Base-by-base conservation (phyloP, 2,888 invertebrate species). In the Ectemnius cavifrons region DNA sequence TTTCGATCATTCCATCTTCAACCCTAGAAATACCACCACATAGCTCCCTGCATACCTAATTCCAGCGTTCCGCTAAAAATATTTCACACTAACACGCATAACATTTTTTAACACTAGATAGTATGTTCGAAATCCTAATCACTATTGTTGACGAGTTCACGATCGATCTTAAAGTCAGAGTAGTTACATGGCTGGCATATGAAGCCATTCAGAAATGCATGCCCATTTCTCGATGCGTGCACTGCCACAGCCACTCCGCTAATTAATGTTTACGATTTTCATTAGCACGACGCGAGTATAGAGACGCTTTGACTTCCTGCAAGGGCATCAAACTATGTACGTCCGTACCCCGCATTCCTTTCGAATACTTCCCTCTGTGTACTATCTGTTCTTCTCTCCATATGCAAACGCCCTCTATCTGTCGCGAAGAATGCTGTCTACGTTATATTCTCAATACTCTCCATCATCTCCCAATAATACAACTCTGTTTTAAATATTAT, bases 221-320 rank as follows among this genome's bases (percentile, higher is more conserved):
- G 62, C 46, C 52, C 59, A 82, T 84, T 80, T 80, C 78, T 65
- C 73, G 74, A 67, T 84, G 77, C 73, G 77, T 67, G 73, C 77
- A 73, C 79, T 78, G 65, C 37, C 37, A 11, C 71, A 80, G 78
- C 79, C 77, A 82, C 82, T 83, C 80, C 71, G 84, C 84, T 87
- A 87, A 87, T 87, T 86, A 87, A 87, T 85, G 87, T 86, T 86
- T 85, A 87, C 85, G 86, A 87, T 87, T 87, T 87, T 86, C 87
- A 87, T 87, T 87, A 87, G 84, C 84, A 73, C 85, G 76, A 81
- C 79, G 84, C 81, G 73, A 84, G 85, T 84, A 75, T 83, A 37
- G 8, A 84, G 83, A 71, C 78, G 75, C 69, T 68, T 73, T 78
- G 84, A 86, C 85, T 85, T 84, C 84, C 86, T 84, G 84, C 77